Evolutionary conservation across 2,113 vertebrate species (phyloP), one percentile per base, ranked within the genome.

Genomic region (Herpetotheres cachinnans): DNA sequence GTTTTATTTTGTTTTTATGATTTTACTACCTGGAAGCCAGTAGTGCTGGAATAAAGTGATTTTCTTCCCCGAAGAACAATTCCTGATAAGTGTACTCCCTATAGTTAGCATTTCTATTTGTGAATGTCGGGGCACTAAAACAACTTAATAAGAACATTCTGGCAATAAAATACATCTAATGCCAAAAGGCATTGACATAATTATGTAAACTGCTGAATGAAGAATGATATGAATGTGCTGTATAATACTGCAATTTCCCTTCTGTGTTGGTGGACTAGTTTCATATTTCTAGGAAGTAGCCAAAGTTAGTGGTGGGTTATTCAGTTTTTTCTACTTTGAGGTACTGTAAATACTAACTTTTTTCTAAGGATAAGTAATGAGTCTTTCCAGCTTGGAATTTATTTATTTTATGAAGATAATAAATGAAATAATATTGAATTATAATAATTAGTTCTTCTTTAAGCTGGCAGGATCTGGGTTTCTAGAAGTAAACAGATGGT

Each of bases 31-130:
- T 82, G 47, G 38, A 96, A 91, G 40, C 29, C 16, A 36, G 13
- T 59, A 82, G 18, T 78, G 17, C 29, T 86, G 16, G 50, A 71
- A 10, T 55, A 10, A 78, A 92, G 52, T 19, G 58, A 40, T 80
- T 86, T 38, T 93, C 80, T 40, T 40, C 30, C 9, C 21, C 25
- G 32, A 84, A 6, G 2, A 93, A 66, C 17, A 55, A 7, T 79
- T 94, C 14, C n/a, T 66, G 61, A 7, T 61, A 62, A 86, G 32
- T 4, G 0, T 36, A 16, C 9, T 44, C 21, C 56, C 44, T 82
- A 21, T 79, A 73, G 22, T 72, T 82, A 87, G n/a, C 76, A 82
- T 82, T 97, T 86, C 38, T 91, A 32, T 94, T 95, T 92, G 7
- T 2, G 6, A 89, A 52, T 73, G 27, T 85, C 42, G 42, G 34